Evolutionary conservation across 2,888 invertebrate species (phyloP).

Genomic region (Leucophenga maculata): DNA sequence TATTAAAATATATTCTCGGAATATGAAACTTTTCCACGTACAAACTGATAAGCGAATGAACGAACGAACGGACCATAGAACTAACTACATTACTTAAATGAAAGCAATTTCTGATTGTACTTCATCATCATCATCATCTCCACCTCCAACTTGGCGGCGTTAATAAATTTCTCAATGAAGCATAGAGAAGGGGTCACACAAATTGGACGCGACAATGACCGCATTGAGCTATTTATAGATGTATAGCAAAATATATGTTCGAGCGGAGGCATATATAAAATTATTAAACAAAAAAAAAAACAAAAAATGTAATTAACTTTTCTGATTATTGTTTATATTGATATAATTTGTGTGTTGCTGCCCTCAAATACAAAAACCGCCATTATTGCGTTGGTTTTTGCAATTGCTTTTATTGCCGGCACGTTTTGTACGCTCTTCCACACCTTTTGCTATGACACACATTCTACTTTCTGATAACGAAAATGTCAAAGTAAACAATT

Average conservation of each 20-base stretch:
- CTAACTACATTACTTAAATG: not conserved
- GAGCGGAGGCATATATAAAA: not conserved
- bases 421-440: not conserved
- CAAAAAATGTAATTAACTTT: conserved; percentile 60
- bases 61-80: not conserved
- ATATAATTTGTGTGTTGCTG: conserved; percentile 17
- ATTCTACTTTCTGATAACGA: not conserved
- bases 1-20: not conserved
- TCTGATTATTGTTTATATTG: conserved; percentile 39
- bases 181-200: not conserved
- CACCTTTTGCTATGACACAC: not conserved
- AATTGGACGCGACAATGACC: conserved; percentile 49
- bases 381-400: not conserved
- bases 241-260: conserved; percentile 28
- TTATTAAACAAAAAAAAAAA: not conserved
- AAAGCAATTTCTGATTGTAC: not conserved
- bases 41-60: conserved; percentile 3
- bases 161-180: conserved; percentile 16
- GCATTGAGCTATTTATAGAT: conserved; percentile 60
- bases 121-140: no score
- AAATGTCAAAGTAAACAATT: no score
- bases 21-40: conserved; percentile 12
- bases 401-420: not conserved
- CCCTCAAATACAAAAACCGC: not conserved
- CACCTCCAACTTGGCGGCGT: not conserved